A percentile compares a stretch with the other conserved stretches of the same genome.
These are phyloP conservation scores for Lasioglossum morio DNA, from an alignment of 2,888 invertebrate species.

Conservation along the genomic window DNA sequence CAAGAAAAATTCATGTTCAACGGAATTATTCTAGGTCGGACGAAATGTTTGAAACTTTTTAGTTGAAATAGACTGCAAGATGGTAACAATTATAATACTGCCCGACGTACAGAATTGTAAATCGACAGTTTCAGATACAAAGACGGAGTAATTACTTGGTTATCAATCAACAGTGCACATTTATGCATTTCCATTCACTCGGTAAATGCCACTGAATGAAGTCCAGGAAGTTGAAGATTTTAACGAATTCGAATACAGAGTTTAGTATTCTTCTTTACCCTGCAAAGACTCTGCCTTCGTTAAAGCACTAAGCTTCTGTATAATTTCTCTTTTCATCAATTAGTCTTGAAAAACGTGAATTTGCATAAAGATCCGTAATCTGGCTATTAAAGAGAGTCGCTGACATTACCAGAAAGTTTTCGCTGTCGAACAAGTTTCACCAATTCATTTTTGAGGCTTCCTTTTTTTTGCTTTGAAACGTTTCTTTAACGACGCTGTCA, in stretches of 20 bases:
- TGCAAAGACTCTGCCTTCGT: background rate
- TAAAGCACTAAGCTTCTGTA: background rate
- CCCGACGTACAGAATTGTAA: background rate
- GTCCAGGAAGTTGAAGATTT: background rate
- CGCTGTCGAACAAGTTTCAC: background rate
- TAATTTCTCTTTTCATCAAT: constrained; percentile 3
- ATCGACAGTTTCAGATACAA: background rate
- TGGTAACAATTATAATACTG: too few relatives aligned
- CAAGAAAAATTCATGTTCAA: too few relatives aligned
- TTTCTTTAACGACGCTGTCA: background rate
- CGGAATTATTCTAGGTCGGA: too few relatives aligned
- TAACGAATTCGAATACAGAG: background rate
- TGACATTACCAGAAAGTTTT: background rate
- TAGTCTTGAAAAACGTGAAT: background rate
- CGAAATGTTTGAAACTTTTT: too few relatives aligned
- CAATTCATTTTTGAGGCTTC: background rate
- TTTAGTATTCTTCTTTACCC: background rate
- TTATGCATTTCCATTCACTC: background rate
- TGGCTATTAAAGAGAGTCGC: background rate
- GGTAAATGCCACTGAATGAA: background rate
- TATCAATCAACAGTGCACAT: background rate
- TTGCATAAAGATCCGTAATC: background rate
- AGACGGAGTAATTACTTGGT: background rate
- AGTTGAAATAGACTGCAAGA: too few relatives aligned
- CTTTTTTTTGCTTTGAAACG: background rate